Evolutionary conservation across 1,140 invertebrate species (phyloP), one percentile per base, ranked within the genome.

Genomic region (Drosophila ananassae): DNA sequence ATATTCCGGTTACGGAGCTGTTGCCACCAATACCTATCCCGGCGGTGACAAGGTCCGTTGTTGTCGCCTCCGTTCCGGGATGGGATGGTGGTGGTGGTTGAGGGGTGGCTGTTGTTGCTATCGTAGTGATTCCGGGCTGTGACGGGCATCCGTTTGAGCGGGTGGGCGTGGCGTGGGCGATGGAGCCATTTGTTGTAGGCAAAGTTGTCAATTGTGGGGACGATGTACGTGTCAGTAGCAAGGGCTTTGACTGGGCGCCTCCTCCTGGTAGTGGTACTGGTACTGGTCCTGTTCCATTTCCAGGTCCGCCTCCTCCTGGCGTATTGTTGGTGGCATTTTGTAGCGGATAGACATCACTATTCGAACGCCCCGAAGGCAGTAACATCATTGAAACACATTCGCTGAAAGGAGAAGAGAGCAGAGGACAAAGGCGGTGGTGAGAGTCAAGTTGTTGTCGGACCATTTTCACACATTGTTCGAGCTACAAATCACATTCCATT

Each of bases 291-390:
- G 17, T 17, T 17, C 17, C 17, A 17, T 17, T 46, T 51, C n/a
- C 41, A 3, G 39, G 12, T 41, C 39, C 39, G 2, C 34, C 46
- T 46, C 39, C 21, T 48, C 39, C 48, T 41, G 50, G n/a, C 56
- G 73, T 62, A 51, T 58, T 75, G 53, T 66, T 75, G 72, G 62
- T 78, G 55, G 76, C 67, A 83, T 77, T 90, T 73, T 84, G 89
- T 75, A 89, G 62, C 79, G 89, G 84, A 87, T 91, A 85, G 60
- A 89, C 89, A 89, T 91, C 90, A 84, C 90, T 90, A 82, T 90
- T 91, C 61, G 90, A 91, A 77, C 90, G 90, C 90, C 90, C 90
- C 69, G 90, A 91, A 91, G 90, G 90, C 90, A 91, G 77, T 78
- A 91, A 87, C 90, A 91, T 91, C 77, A 74, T 91, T 84, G 71